Evolutionary conservation across 2,113 vertebrate species (phyloP).

Genomic region (Patagioenas fasciata): DNA sequence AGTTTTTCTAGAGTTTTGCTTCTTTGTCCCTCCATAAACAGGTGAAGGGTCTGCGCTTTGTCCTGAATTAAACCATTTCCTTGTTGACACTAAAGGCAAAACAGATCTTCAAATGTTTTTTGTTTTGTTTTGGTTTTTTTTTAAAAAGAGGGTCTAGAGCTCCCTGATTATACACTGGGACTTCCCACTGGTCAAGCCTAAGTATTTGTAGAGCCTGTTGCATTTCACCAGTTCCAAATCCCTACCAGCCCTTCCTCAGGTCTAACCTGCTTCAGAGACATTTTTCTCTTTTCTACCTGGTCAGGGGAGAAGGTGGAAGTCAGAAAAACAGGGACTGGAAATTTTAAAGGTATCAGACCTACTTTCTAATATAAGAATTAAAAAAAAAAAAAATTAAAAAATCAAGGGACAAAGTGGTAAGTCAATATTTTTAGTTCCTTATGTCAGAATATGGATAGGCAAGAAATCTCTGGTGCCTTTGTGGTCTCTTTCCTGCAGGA

Average conservation of each 20-base stretch:
- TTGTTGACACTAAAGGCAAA: neutral
- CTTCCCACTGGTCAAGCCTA: neutral
- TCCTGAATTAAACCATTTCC: neutral
- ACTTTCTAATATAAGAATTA: neutral
- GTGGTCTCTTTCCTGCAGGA: neutral
- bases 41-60: neutral
- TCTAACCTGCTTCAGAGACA: neutral
- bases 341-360: neutral
- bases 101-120: neutral
- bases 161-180: neutral
- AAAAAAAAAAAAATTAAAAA: neutral
- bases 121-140: too few species aligned
- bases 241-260: neutral
- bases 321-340: neutral
- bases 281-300: neutral
- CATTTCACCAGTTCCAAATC: neutral
- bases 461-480: neutral
- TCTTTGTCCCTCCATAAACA: neutral
- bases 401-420: neutral
- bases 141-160: neutral
- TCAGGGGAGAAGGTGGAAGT: neutral
- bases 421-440: neutral
- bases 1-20: neutral
- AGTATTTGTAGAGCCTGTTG: neutral
- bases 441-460: neutral